Base-by-base conservation (phyloP, 2,113 vertebrate genomes). In the Brachyistius frenatus region DNA sequence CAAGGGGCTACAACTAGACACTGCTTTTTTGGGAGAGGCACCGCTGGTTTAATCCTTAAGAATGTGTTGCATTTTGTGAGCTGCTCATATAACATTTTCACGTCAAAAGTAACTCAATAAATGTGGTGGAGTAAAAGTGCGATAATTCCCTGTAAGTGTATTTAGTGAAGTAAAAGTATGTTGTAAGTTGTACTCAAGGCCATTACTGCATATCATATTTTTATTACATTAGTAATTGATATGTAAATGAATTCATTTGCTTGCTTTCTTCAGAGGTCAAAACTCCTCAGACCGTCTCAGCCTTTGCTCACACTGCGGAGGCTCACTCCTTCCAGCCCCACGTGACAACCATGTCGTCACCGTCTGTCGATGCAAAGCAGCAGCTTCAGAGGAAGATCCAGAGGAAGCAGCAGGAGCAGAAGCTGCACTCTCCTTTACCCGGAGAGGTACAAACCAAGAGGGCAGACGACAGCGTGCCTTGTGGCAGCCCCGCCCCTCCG, bases 361-460 rank as follows among this genome's bases (percentile, higher is more conserved):
- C 97, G 14, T 93, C 94, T 36, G 89, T 98, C 10, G 98, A 99
- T 81, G 98, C 98, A 68, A 99, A 99, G 89, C 98, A 99, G 92
- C 98, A 99, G 81, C 95, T 99, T 78, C 98, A 99, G 88, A 95
- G 97, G 56, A 99, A 99, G 92, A 98, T 99, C 87, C 98, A 99
- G 91, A 98, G 97, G 92, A 99, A 98, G 89, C 98, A 99, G 84
- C 98, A 99, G 65, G 98, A 99, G 82, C 97, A 99, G 93, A 99
- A 99, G 87, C 91, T 99, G 37, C 96, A 97, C 30, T 98, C 97
- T 54, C 98, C 98, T 66, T 87, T 95, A 81, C 97, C 96, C 6
- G 95, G 94, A 80, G 98, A 99, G 67, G 92, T 93, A 61, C 94
- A 95, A 67, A 86, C 84, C 55, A 96, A 95, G 93, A 96, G 95